Evolutionary conservation across 2,113 vertebrate genomes (phyloP), one percentile per base, ranked within the genome.

Genomic region (Lepus americanus): DNA sequence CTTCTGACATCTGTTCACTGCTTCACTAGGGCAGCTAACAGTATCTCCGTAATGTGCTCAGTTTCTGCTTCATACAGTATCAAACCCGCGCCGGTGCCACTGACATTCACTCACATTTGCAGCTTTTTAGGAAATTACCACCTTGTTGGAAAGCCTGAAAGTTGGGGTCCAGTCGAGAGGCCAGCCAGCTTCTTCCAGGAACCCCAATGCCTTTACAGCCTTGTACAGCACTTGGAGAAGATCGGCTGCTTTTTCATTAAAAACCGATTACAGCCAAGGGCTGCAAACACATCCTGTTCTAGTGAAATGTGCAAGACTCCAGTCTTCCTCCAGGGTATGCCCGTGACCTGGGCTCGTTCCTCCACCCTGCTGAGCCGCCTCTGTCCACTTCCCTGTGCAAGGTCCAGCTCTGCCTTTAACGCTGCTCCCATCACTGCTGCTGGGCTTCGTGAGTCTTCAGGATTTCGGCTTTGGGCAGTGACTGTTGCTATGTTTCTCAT

Each of bases 391-490:
- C 63, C 31, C 69, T 69, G 44, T 85, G 31, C 14, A 44, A 91
- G 78, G 31, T 27, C 70, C 51, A 77, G 14, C 9, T 29, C 44
- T 81, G 55, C 55, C 39, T 83, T 66, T 44, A 51, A 27, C 29
- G 73, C 77, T 33, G 64, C 81, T 44, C 39, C 2, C 22, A 4
- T 91, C 84, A 17, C 49, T 49, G 29, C 33, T 61, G 55, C 22
- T 84, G 79, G 86, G 20, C 78, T 92, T 77, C 4, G 17, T 5
- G 61, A 55, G 51, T 92, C 64, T 92, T 92, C 39, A 66, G 51
- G 85, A 74, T 89, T 89, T 90, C 29, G 67, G 85, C 66, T 94
- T 16, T 20, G 22, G 78, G 90, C 92, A 73, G 36, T 92, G 63
- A 39, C 95, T 90, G 78, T 64, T 63, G 2, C 77, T 67, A 0